phyloP scores from a whole-genome alignment of 2,888 invertebrate genomes.

The Diploptera punctata region DNA sequence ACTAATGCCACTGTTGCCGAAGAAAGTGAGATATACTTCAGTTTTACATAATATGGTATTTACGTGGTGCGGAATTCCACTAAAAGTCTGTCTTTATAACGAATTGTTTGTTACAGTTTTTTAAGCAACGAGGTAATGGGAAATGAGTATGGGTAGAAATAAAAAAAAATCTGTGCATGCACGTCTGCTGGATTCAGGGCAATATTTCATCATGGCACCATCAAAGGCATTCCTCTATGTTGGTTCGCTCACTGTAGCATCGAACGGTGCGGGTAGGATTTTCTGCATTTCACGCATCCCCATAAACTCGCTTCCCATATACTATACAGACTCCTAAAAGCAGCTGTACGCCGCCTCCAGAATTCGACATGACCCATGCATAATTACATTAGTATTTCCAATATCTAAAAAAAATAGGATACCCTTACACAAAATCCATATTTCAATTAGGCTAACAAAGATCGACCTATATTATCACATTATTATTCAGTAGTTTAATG shows the following conservation, averaged over 20 bases:
- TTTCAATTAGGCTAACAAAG: too few relatives aligned
- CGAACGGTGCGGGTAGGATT: background rate
- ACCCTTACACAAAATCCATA: too few relatives aligned
- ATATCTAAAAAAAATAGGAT: too few relatives aligned
- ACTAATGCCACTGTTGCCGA: too few relatives aligned
- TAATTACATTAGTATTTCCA: too few relatives aligned
- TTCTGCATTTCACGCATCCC: slow-evolving; percentile 10
- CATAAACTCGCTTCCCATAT: too few relatives aligned
- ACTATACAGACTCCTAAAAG: too few relatives aligned
- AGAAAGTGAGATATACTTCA: too few relatives aligned
- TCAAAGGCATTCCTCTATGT: slow-evolving; percentile 26
- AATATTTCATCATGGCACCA: slow-evolving; percentile 18
- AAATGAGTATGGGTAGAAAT: background rate
- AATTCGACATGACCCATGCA: too few relatives aligned
- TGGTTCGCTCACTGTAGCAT: background rate
- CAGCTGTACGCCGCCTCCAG: too few relatives aligned
- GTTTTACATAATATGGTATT: background rate
- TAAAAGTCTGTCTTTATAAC: slow-evolving; percentile 7
- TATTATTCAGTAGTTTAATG: too few relatives aligned
- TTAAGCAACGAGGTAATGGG: background rate
- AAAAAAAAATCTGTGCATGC: background rate
- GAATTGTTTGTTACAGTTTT: background rate
- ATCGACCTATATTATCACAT: too few relatives aligned
- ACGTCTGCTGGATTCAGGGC: slow-evolving; percentile 2
- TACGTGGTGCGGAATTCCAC: background rate